phyloP scores from a whole-genome alignment of 2,888 invertebrate species.

The Chirona hameri region DNA sequence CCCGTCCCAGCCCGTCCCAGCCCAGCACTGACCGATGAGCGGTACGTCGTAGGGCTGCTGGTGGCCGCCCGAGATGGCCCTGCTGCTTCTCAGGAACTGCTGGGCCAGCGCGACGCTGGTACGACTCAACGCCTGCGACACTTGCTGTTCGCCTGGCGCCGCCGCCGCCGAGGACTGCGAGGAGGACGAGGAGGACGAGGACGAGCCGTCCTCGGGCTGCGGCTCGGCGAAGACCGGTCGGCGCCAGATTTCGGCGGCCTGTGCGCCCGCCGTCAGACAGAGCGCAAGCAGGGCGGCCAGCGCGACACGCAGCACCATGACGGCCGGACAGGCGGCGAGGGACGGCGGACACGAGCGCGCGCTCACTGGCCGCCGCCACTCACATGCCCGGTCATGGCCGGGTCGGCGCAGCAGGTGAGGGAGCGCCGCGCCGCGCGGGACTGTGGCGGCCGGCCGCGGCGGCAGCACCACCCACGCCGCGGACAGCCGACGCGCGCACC shows the following conservation, averaged over 20 bases:
- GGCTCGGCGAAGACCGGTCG: too few relatives aligned
- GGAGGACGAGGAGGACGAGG: too few relatives aligned
- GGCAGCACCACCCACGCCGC: too few relatives aligned
- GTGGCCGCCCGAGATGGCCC: not conserved
- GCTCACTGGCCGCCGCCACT: not conserved
- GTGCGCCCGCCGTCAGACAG: not conserved
- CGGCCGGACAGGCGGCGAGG: too few relatives aligned
- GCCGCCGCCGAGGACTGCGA: too few relatives aligned
- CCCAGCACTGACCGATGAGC: not conserved
- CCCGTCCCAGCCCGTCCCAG: too few relatives aligned
- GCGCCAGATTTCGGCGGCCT: too few relatives aligned
- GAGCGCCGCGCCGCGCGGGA: too few relatives aligned
- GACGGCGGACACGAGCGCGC: not conserved
- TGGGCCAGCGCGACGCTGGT: not conserved
- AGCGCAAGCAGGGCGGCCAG: not conserved
- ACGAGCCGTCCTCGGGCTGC: too few relatives aligned
- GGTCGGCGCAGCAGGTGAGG: not conserved
- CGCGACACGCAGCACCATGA: too few relatives aligned
- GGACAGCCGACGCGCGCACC: too few relatives aligned
- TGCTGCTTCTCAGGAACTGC: not conserved
- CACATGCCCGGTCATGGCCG: not conserved
- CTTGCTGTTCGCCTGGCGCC: not conserved
- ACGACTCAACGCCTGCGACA: slow-evolving; percentile 3
- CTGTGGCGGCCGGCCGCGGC: too few relatives aligned
- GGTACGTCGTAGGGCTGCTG: slow-evolving; percentile 2